Conservation (phyloP, 1,140 invertebrate species). For the Pogonus chalceus region DNA sequence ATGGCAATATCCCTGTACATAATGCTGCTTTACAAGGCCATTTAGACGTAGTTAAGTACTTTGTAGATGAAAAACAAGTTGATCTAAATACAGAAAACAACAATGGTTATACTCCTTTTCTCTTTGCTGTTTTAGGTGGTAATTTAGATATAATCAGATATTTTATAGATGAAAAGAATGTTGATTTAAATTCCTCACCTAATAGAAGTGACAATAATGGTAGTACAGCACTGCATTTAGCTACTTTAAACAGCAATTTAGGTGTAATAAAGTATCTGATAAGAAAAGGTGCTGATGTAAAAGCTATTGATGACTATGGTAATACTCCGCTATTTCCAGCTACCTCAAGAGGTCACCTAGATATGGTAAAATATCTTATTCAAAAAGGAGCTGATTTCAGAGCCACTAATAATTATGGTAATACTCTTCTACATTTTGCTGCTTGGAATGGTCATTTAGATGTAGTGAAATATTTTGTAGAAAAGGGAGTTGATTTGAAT, state of each 20-base stretch:
- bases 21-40: not conserved
- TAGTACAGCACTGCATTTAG: not conserved
- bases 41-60: not conserved
- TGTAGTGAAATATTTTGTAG: not conserved
- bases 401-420: too few species aligned
- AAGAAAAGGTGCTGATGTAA: not conserved
- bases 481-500: too few species aligned
- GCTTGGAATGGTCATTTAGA: too few species aligned
- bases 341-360: not conserved
- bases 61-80: not conserved
- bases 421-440: too few species aligned
- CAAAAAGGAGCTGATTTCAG: too few species aligned
- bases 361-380: too few species aligned
- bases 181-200: not conserved
- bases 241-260: not conserved
- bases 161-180: not conserved
- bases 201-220: not conserved
- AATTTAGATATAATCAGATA: not conserved
- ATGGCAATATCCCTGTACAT: not conserved
- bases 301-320: not conserved
- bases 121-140: not conserved
- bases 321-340: not conserved
- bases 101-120: not conserved
- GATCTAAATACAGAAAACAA: not conserved
- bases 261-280: not conserved